These are phyloP conservation scores for cat (Felis catus) DNA, from an alignment of 2,113 vertebrate species.

Conservation along the genomic window DNA sequence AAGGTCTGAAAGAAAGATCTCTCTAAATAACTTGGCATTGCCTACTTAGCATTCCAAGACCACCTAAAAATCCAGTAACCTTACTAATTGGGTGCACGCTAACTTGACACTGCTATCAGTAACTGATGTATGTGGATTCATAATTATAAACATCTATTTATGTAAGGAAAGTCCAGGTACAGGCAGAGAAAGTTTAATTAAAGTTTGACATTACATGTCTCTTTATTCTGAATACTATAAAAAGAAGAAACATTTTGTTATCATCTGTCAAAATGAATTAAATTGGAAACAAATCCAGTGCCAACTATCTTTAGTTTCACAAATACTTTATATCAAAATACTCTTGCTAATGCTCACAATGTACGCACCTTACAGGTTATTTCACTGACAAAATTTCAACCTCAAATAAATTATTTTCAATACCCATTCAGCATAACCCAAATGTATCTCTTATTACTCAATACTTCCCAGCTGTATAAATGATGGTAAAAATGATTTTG, in stretches of 20 bases:
- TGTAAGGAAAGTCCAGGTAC: not conserved
- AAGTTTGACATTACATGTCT: not conserved
- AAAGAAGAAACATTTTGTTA: conserved; percentile 19
- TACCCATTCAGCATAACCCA: not conserved
- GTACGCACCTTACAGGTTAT: not conserved
- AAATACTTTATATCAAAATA: conserved; percentile 1
- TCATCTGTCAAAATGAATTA: conserved; percentile 49
- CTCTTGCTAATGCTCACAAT: not conserved
- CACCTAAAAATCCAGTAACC: not conserved
- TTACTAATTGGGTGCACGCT: not conserved
- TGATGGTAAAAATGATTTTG: not conserved
- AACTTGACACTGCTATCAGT: not conserved
- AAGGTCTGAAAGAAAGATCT: not conserved
- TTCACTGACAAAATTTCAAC: not conserved
- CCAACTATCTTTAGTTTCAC: conserved; percentile 19
- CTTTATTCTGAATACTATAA: conserved; percentile 33
- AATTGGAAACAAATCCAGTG: conserved; percentile 34
- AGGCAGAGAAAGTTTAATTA: not conserved
- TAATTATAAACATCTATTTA: not conserved
- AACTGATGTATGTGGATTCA: not conserved
- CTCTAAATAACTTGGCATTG: not conserved
- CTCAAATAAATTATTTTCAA: conserved; percentile 46
- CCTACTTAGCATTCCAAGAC: not conserved
- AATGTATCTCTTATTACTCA: not conserved
- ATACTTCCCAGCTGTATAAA: not conserved